These are phyloP conservation scores for Hippocampus guttulatus DNA, from an alignment of 2,113 vertebrate species.

Conservation along the genomic window DNA sequence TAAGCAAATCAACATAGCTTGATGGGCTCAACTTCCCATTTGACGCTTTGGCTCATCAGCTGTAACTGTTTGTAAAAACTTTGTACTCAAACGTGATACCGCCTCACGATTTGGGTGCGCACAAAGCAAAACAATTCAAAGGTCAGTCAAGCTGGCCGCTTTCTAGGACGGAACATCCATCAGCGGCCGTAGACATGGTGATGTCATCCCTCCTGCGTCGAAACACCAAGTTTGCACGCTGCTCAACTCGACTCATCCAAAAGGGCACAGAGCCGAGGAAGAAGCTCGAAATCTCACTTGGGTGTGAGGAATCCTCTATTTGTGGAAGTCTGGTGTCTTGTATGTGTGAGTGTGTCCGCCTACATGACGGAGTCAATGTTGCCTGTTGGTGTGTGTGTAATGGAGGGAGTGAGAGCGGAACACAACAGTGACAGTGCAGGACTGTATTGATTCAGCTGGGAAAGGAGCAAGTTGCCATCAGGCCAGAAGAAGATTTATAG, in stretches of 20 bases:
- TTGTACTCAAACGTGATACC: not conserved
- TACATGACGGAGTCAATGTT: conserved; percentile 47
- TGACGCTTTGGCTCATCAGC: not conserved
- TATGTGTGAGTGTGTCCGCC: conserved; percentile 51
- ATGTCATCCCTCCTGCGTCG: conserved; percentile 35
- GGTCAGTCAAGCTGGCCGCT: not conserved
- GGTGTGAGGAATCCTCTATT: conserved; percentile 63
- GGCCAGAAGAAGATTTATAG: conserved; percentile 23
- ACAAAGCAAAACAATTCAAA: not conserved
- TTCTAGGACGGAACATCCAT: conserved; percentile 13
- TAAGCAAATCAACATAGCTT: too few species aligned
- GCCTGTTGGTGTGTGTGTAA: conserved; percentile 23
- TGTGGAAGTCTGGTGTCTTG: conserved; percentile 59
- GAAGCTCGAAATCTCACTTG: conserved; percentile 38
- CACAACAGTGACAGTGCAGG: conserved; percentile 46
- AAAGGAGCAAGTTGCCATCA: conserved; percentile 2
- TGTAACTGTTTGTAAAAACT: too few species aligned
- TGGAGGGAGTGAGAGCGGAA: conserved; percentile 32
- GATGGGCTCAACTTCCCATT: not conserved
- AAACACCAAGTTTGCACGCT: conserved; percentile 24
- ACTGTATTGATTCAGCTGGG: conserved; percentile 68
- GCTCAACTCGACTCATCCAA: conserved; percentile 27
- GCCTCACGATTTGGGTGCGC: not conserved
- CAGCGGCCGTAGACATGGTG: conserved; percentile 19
- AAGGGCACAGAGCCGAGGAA: conserved; percentile 47